These are phyloP conservation scores for Pavo muticus DNA, from an alignment of 2,113 vertebrate genomes.

Conservation along the genomic window DNA sequence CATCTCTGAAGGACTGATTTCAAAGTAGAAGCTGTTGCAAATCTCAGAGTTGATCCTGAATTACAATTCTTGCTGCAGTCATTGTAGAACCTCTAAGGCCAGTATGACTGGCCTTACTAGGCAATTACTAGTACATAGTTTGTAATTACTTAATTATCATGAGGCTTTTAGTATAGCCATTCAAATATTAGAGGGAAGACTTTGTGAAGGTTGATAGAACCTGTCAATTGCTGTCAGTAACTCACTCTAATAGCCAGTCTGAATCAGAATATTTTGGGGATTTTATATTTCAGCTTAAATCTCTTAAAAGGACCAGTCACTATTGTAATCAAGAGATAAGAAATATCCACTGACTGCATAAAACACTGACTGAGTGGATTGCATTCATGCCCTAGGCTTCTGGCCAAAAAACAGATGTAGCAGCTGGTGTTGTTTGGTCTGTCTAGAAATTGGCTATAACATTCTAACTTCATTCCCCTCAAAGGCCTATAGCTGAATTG, in stretches of 20 bases:
- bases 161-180: neutral
- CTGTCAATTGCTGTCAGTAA: neutral
- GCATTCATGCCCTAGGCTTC: conserved; percentile 3
- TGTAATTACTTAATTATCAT: neutral
- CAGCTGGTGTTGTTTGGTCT: neutral
- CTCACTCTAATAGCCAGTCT: neutral
- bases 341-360: neutral
- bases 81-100: neutral
- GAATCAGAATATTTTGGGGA: neutral
- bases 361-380: conserved; percentile 17
- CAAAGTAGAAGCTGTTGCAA: neutral
- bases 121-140: neutral
- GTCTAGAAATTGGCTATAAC: conserved; percentile 3
- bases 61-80: neutral
- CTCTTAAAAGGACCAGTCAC: neutral
- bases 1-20: neutral
- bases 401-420: conserved; percentile 39
- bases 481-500: neutral
- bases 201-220: neutral
- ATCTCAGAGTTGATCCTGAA: neutral
- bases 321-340: conserved; percentile 12
- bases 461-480: neutral
- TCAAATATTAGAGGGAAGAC: neutral
- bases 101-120: neutral
- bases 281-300: neutral